Percentiles rank a stretch among this genome's conserved stretches.
Evolutionary conservation across 2,113 vertebrate species (phyloP).

Genomic region (Seriola rivoliana): DNA sequence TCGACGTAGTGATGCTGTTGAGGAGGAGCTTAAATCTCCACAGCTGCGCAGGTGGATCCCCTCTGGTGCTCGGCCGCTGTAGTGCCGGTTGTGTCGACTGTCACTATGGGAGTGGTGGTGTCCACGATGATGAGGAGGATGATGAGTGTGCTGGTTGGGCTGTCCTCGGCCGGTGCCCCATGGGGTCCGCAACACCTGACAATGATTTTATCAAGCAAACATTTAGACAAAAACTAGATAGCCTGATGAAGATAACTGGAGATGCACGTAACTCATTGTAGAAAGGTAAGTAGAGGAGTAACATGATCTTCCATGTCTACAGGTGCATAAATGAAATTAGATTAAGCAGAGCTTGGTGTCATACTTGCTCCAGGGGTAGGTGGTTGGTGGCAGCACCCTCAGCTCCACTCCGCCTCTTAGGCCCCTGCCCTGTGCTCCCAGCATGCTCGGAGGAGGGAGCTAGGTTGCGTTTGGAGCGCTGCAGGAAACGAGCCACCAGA

Average conservation of each 20-base stretch:
- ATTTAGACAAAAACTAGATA: background rate
- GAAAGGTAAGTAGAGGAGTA: background rate
- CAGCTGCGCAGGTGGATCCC: conserved; percentile 95
- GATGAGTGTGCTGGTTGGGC: conserved; percentile 71
- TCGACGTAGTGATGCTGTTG: conserved; percentile 86
- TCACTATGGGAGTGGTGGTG: conserved; percentile 86
- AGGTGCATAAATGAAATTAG: background rate
- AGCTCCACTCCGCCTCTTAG: conserved; percentile 82
- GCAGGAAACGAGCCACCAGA: conserved; percentile 93
- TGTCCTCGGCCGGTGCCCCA: conserved; percentile 78
- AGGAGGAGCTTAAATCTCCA: conserved; percentile 92
- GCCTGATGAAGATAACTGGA: background rate
- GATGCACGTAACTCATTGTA: background rate
- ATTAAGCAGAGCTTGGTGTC: background rate
- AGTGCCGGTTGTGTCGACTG: conserved; percentile 79
- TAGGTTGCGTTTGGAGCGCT: conserved; percentile 90
- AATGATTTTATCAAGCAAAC: background rate
- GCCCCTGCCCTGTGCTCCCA: conserved; percentile 82
- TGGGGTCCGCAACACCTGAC: conserved; percentile 85
- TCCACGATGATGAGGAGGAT: conserved; percentile 76
- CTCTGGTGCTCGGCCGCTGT: conserved; percentile 76
- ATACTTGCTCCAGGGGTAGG: conserved; percentile 83
- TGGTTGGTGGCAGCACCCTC: conserved; percentile 68
- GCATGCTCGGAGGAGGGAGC: conserved; percentile 78
- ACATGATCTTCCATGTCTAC: background rate